These are phyloP conservation scores for Cyanistes caeruleus DNA, from an alignment of 2,113 vertebrate species.

Conservation along the genomic window DNA sequence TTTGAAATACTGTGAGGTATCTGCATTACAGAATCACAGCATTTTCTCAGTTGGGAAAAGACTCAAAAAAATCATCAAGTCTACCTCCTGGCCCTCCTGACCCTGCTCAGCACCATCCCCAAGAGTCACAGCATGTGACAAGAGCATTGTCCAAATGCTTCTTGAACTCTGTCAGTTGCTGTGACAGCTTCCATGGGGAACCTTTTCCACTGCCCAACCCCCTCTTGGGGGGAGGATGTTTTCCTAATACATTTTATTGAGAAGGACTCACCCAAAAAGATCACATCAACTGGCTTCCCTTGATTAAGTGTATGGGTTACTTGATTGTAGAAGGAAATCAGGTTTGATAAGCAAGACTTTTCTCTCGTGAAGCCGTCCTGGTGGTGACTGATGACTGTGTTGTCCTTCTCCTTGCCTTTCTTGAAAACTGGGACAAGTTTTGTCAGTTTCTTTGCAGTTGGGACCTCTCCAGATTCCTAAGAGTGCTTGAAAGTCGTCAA, in stretches of 20 bases:
- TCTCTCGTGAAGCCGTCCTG: not conserved
- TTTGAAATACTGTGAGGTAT: not conserved
- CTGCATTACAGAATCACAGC: not conserved
- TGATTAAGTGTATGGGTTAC: no score
- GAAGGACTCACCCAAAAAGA: not conserved
- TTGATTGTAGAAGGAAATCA: not conserved
- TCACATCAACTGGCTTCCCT: not conserved
- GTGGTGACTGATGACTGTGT: not conserved
- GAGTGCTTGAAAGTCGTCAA: not conserved
- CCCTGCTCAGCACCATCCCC: not conserved
- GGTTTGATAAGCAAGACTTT: not conserved
- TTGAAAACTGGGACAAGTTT: not conserved
- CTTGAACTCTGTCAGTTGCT: not conserved
- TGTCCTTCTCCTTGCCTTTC: not conserved
- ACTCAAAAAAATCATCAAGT: not conserved
- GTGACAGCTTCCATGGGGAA: not conserved
- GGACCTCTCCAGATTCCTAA: not conserved
- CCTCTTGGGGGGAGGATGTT: not conserved
- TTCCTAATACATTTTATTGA: not conserved
- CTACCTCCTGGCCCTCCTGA: not conserved
- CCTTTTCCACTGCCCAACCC: not conserved
- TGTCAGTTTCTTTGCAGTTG: not conserved
- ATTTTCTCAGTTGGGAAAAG: not conserved
- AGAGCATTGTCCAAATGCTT: not conserved
- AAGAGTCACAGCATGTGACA: not conserved